Evolutionary conservation across 2,113 vertebrate species (phyloP), one percentile per base, ranked within the genome.

Genomic region (Ranitomeya imitator): DNA sequence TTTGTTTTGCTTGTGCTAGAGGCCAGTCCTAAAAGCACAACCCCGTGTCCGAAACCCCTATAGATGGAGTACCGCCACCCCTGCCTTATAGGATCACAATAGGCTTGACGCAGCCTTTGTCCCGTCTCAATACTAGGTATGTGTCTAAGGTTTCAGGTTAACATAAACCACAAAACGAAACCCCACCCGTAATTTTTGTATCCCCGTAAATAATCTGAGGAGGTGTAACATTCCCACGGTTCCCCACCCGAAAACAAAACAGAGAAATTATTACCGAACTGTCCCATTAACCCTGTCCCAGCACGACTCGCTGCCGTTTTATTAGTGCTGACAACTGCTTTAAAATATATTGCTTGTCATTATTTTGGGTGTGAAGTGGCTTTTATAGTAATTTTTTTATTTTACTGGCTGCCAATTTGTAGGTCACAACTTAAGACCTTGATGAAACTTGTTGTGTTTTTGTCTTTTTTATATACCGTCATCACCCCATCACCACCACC

Each of bases 201-300:
- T 88, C 87, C 80, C 87, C 80, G 87, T 83, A 88, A 88, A 88
- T 88, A 88, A 88, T 83, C 87, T 6, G 57, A 83, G 80, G 69
- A 88, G 87, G 87, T 88, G 87, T 88, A 61, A 88, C 87, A 88
- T 88, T 88, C 87, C 87, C 87, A 88, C 87, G 87, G 80, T 76
- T 88, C 87, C 71, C 87, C 87, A 88, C 87, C 87, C 87, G 63
- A 65, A 83, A 88, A 83, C 57, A 83, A 63, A 88, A 88, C 87
- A 83, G 19, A 65, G 31, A 83, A 76, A 88, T 37, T 54, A 65
- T 60, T 52, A 76, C 52, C n/a, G 73, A 18, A 74, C 23, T 73
- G 79, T 74, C 54, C 54, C 55, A 88, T 88, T 88, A 88, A 88
- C 79, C 86, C 86, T 88, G 67, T 82, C 79, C 69, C 55, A 60